Evolutionary conservation across 2,797 vertebrate genomes (phyloP).

Genomic region (Poeciliopsis gracilis): DNA sequence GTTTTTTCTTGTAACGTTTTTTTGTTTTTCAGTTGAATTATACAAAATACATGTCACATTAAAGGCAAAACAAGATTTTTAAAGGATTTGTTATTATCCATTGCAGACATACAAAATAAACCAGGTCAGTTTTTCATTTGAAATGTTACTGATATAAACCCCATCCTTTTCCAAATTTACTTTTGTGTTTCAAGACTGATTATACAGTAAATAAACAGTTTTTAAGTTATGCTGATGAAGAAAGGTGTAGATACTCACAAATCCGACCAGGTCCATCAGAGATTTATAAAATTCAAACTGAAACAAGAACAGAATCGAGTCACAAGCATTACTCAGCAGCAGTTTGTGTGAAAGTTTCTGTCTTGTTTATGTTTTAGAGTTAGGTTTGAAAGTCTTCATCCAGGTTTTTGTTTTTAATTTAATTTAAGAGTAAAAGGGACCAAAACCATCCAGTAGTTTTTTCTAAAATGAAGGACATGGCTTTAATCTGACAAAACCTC

Average conservation of each 20-base stretch:
- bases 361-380: too few relatives aligned
- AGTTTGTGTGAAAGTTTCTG: background rate
- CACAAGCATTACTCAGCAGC: background rate
- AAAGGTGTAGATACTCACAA: slow-evolving; percentile 41
- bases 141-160: background rate
- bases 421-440: too few relatives aligned
- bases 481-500: too few relatives aligned
- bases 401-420: too few relatives aligned
- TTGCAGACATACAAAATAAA: background rate
- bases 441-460: too few relatives aligned
- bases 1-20: too few relatives aligned
- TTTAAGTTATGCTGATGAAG: background rate
- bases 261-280: slow-evolving; percentile 30
- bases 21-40: background rate
- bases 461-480: too few relatives aligned
- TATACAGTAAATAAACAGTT: background rate
- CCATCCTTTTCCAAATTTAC: background rate
- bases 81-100: background rate
- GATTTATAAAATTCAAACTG: slow-evolving; percentile 55
- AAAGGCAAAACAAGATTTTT: background rate
- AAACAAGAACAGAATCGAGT: slow-evolving; percentile 34
- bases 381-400: too few relatives aligned
- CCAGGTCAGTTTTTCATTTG: background rate
- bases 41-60: background rate
- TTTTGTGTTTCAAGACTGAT: background rate